phyloP scores from a whole-genome alignment of 2,888 invertebrate genomes.

The Sphinx pinastri region DNA sequence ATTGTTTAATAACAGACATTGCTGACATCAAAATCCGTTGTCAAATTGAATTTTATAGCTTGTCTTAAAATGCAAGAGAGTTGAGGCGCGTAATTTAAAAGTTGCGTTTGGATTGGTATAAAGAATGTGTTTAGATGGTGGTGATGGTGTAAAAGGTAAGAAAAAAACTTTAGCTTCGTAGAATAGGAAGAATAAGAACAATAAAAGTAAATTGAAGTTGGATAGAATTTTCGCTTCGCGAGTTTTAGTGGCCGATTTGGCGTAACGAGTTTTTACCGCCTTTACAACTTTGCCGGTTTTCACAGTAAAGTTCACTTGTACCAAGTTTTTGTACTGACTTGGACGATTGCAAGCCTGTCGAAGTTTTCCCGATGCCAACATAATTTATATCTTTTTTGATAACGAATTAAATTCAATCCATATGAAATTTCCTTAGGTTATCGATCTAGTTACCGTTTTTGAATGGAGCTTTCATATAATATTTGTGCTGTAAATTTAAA shows the following conservation, averaged over 20 bases:
- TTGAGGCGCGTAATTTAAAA: slow-evolving; percentile 11
- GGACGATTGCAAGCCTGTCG: slow-evolving; percentile 48
- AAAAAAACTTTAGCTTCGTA: slow-evolving; percentile 65
- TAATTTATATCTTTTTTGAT: slow-evolving; percentile 36
- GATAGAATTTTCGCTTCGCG: slow-evolving; percentile 82
- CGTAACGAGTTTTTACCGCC: slow-evolving; percentile 82
- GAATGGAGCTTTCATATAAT: neutral
- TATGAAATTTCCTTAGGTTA: slow-evolving; percentile 27
- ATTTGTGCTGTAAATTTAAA: neutral
- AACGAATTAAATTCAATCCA: neutral
- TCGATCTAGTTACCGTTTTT: slow-evolving; percentile 24
- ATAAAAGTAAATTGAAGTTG: slow-evolving; percentile 83
- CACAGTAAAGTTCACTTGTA: slow-evolving; percentile 58
- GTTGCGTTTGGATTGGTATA: slow-evolving; percentile 59
- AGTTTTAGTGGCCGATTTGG: slow-evolving; percentile 82
- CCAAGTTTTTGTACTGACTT: slow-evolving; percentile 55
- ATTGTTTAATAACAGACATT: neutral
- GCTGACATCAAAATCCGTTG: slow-evolving; percentile 3
- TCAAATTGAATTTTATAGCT: slow-evolving; percentile 12
- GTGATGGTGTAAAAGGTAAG: slow-evolving; percentile 53
- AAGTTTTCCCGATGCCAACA: slow-evolving; percentile 40
- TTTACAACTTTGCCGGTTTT: slow-evolving; percentile 76
- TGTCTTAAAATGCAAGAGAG: slow-evolving; percentile 1
- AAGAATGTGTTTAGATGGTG: slow-evolving; percentile 72
- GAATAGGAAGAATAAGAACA: slow-evolving; percentile 76